Percentiles rank a stretch among this genome's conserved stretches.
Conservation (phyloP, 2,888 invertebrate genomes). For the Tubiluchus corallicola region DNA sequence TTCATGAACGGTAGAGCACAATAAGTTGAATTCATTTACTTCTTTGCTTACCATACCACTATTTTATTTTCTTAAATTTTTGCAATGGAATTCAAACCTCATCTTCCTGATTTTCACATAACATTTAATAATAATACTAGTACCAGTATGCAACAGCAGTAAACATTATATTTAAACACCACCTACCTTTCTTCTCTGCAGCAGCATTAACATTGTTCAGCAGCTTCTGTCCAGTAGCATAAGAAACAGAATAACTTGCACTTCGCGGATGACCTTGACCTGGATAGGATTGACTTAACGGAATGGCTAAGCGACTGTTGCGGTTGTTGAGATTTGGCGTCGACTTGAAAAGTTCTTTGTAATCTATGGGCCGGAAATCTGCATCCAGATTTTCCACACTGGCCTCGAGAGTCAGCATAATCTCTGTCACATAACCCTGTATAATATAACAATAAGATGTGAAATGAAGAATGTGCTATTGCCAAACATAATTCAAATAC, state of each 20-base stretch:
- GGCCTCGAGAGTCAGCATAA: slow-evolving; percentile 81
- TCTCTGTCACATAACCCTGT: slow-evolving; percentile 85
- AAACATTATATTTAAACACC: too few relatives aligned
- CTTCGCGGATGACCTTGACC: slow-evolving; percentile 73
- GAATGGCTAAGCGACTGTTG: background rate
- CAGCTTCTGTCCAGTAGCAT: slow-evolving; percentile 62
- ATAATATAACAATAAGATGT: too few relatives aligned
- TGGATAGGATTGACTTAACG: slow-evolving; percentile 14
- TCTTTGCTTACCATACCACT: too few relatives aligned
- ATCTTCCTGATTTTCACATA: too few relatives aligned
- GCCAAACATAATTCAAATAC: too few relatives aligned
- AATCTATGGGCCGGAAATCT: slow-evolving; percentile 63
- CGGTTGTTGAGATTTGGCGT: slow-evolving; percentile 75
- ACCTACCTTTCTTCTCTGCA: slow-evolving; percentile 32
- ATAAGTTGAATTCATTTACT: too few relatives aligned
- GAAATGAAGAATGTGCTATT: too few relatives aligned
- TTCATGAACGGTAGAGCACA: too few relatives aligned
- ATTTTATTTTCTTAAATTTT: too few relatives aligned
- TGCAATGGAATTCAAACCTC: too few relatives aligned
- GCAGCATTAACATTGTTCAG: slow-evolving; percentile 35
- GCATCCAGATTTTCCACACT: slow-evolving; percentile 84
- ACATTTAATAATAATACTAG: too few relatives aligned
- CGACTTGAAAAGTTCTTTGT: slow-evolving; percentile 84
- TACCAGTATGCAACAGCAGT: too few relatives aligned
- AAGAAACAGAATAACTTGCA: slow-evolving; percentile 54